Evolutionary conservation across 2,888 invertebrate species (phyloP).

Genomic region (Leptopilina syphax): DNA sequence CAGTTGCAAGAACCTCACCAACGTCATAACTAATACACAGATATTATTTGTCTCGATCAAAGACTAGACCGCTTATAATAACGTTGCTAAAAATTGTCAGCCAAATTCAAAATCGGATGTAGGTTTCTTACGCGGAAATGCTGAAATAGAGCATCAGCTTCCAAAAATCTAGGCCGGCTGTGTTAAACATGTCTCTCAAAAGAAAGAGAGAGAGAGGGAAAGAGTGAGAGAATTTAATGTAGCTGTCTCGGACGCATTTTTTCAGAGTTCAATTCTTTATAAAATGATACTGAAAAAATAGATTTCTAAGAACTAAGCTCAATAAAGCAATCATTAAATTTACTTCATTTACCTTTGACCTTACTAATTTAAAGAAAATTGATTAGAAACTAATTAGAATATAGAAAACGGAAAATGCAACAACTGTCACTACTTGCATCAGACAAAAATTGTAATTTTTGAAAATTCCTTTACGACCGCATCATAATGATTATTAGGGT

Average conservation of each 20-base stretch:
- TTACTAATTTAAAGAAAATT: no score
- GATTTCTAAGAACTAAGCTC: no score
- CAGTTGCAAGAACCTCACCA: neutral
- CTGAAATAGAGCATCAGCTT: neutral
- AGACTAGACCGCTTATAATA: neutral
- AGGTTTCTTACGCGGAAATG: constrained; percentile 1
- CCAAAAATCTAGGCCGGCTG: neutral
- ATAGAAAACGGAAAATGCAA: no score
- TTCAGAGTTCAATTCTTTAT: neutral
- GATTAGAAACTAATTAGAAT: no score
- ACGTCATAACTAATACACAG: neutral
- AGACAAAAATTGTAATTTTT: no score
- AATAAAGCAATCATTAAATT: no score
- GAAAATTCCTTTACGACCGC: no score
- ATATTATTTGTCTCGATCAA: constrained; percentile 3
- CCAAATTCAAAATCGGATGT: neutral
- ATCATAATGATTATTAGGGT: no score
- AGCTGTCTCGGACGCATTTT: neutral
- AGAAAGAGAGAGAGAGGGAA: no score
- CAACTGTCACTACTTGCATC: no score
- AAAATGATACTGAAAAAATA: no score
- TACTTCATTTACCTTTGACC: no score
- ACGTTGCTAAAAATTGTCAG: neutral
- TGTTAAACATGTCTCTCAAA: neutral
- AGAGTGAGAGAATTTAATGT: neutral